phyloP scores from a whole-genome alignment of 2,113 vertebrate genomes.

The Prochilodus magdalenae region DNA sequence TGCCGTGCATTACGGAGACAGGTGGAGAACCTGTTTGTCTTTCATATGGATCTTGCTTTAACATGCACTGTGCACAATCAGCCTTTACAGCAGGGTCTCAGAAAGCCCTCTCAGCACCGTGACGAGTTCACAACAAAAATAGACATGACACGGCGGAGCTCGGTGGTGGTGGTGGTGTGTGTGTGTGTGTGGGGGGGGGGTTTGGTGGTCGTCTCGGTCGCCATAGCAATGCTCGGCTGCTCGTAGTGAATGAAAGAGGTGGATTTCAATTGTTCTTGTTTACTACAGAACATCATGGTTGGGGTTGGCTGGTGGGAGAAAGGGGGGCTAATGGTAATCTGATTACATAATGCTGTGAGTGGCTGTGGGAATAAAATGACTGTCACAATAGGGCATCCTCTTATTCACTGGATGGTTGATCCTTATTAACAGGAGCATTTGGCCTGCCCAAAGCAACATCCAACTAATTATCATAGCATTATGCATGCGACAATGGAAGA shows the following conservation, averaged over 20 bases:
- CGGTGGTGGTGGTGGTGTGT: too few relatives aligned
- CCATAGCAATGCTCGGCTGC: conserved; percentile 36
- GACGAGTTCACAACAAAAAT: conserved; percentile 21
- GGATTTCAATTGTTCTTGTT: conserved; percentile 1
- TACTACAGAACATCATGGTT: background rate
- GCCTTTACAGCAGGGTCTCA: background rate
- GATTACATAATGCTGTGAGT: background rate
- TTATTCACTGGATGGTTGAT: background rate
- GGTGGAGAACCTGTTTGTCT: too few relatives aligned
- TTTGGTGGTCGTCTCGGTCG: conserved; percentile 37
- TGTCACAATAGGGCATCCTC: background rate
- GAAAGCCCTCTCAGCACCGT: background rate
- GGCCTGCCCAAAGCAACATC: too few relatives aligned
- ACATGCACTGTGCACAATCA: too few relatives aligned
- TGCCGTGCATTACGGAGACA: too few relatives aligned
- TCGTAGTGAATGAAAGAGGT: background rate
- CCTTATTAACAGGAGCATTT: too few relatives aligned
- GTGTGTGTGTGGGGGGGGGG: too few relatives aligned
- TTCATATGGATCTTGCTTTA: too few relatives aligned
- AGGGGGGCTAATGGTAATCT: background rate
- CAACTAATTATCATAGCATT: too few relatives aligned
- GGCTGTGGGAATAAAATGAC: background rate
- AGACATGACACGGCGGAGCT: conserved; percentile 7
- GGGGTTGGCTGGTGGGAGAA: background rate
- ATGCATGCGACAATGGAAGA: too few relatives aligned